phyloP scores from a whole-genome alignment of 2,888 invertebrate genomes.

The Lacanobia wlatinum region DNA sequence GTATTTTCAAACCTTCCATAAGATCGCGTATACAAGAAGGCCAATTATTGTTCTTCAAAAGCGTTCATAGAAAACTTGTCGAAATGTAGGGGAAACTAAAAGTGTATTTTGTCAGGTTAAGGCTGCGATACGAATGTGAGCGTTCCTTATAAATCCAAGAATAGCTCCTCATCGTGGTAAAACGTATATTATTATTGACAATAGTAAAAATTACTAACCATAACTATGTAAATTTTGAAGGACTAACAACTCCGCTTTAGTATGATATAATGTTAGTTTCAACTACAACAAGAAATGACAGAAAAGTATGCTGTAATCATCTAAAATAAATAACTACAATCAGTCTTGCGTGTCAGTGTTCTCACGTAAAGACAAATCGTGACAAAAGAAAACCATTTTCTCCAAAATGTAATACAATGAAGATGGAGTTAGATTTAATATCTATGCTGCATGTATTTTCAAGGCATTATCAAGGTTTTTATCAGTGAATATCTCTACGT shows the following conservation, averaged over 20 bases:
- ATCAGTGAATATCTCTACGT: conserved; percentile 21
- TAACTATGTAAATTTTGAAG: too few species aligned
- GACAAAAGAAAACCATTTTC: conserved; percentile 37
- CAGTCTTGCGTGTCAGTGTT: conserved; percentile 40
- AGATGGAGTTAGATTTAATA: conserved; percentile 18
- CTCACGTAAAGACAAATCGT: conserved; percentile 37
- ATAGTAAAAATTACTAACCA: too few species aligned
- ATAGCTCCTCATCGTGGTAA: too few species aligned
- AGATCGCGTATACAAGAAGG: too few species aligned
- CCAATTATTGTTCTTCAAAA: too few species aligned
- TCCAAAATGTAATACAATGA: conserved; percentile 34
- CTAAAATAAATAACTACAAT: conserved; percentile 48
- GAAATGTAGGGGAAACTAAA: too few species aligned
- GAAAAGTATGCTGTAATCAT: conserved; percentile 39
- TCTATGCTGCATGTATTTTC: conserved; percentile 16
- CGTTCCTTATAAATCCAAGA: too few species aligned
- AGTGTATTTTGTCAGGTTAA: too few species aligned
- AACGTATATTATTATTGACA: too few species aligned
- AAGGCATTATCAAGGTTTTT: conserved; percentile 37
- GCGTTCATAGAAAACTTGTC: too few species aligned
- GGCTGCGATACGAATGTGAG: too few species aligned
- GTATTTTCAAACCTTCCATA: too few species aligned
- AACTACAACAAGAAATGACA: background rate
- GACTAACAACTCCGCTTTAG: background rate
- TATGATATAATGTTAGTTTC: background rate